Base-by-base conservation (phyloP, 2,888 invertebrate genomes). In the Pheosia tremula region DNA sequence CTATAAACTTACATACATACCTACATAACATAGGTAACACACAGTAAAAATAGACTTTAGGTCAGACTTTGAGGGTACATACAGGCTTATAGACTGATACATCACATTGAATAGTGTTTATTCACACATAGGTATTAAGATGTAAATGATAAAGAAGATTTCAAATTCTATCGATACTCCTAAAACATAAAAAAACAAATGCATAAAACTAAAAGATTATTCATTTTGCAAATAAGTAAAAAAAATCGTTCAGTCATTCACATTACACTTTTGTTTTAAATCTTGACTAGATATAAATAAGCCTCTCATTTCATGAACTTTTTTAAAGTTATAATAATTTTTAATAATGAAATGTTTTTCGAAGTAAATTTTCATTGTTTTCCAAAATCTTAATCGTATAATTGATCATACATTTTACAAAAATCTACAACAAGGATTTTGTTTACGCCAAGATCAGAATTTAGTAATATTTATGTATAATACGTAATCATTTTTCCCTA, bases 51-150 rank as follows among this genome's bases (percentile, higher is more conserved):
- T 59, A 63, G 52, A 53, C 59, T 60, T 53, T 67, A 67, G 66
- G 67, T 75, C 75, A 76, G 76, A 75, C 76, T 75, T 74, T 57
- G 61, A 72, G 24, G 71, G 66, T 73, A 71, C 9, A 49, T 4
- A 49, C 43, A 43, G 36, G 37, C 37, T 53, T 37, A 37, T 4
- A 64, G 11, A 59, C 58, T 62, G 60, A 63, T 65, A 62, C 62
- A 72, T 72, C 63, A 65, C 63, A 68, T 71, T 57, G 37, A 53
- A 53, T 50, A 50, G 50, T 13, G 49, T 49, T n/a, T 3, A 13
- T 45, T 45, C 9, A 10, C 10, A 9, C 9, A 7, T 45, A 8
- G 6, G 8, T 41, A 41, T 4, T 8, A 47, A 9, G 4, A 47
- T 7, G 41, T 41, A 41, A 41, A 24, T 24, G 24, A 24, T 24